Base-by-base conservation (phyloP, 2,797 vertebrate species). In the Fistularia tabacaria region DNA sequence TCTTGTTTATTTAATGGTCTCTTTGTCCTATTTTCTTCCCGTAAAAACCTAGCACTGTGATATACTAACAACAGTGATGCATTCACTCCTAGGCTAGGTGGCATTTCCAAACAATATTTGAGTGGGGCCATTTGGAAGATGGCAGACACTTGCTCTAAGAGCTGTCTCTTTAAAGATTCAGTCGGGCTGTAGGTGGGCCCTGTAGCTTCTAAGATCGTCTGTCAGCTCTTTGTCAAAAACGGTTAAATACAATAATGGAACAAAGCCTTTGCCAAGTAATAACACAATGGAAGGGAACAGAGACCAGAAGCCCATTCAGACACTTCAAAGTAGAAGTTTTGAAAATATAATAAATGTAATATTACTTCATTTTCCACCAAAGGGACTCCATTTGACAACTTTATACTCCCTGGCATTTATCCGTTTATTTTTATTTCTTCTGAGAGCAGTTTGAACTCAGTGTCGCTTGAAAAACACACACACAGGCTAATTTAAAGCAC, bases 81-180 rank as follows among this genome's bases (percentile, higher is more conserved):
- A 50, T 69, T 57, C 25, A 36, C 63, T 49, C 59, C 54, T 66
- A 13, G 38, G 57, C 62, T 60, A 37, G 43, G 45, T 67, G 70
- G 74, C 65, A 70, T 62, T 56, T 57, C 43, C 65, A 71, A 73
- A 77, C 58, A 79, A 56, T 74, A 66, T 66, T 45, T 72, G 65
- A 69, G 70, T 59, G 40, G 48, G 42, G 48, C 46, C 38, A 59
- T 57, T 62, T 59, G 49, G 66, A 59, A 58, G 66, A 54, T 56
- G 3, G 6, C 41, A 47, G 41, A 50, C 49, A 59, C 49, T 67
- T 45, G 57, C 66, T 60, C 54, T 39, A 55, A 43, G 36, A 44
- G 25, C 56, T 51, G 49, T 63, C 57, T 62, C 47, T 57, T 59
- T 57, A 65, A 40, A 66, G 48, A 53, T 65, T 54, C 71, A 53